Conservation (phyloP, 2,113 vertebrate species). For the Eubucco bourcierii region DNA sequence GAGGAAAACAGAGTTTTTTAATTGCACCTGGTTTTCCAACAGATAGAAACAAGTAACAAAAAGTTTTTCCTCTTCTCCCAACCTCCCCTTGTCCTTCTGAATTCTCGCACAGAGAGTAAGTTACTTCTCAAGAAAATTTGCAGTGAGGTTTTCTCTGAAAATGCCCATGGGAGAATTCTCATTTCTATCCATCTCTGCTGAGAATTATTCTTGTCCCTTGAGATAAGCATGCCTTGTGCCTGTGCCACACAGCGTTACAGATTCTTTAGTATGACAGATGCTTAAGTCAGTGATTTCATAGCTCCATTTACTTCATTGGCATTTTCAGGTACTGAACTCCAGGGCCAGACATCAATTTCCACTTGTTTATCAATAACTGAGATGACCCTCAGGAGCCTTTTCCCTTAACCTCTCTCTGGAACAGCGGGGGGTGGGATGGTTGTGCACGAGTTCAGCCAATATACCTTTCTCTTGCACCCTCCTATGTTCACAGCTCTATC, state of each 20-base stretch:
- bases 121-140: neutral
- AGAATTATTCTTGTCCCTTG: neutral
- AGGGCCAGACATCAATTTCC: slow-evolving; percentile 18
- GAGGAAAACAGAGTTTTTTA: neutral
- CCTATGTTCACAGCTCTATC: neutral
- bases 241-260: neutral
- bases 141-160: neutral
- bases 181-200: neutral
- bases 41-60: neutral
- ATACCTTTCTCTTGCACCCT: neutral
- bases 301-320: slow-evolving; percentile 48
- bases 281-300: slow-evolving; percentile 49
- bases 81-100: neutral
- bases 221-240: neutral
- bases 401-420: neutral
- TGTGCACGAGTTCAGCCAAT: neutral
- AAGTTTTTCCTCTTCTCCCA: neutral
- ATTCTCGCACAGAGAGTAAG: neutral
- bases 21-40: neutral
- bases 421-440: neutral
- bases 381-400: neutral
- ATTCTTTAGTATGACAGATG: slow-evolving; percentile 12
- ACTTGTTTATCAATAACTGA: slow-evolving; percentile 54
- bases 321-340: slow-evolving; percentile 43
- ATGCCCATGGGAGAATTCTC: neutral